Conservation (phyloP, 2,888 invertebrate genomes). For the Nesidiocoris tenuis region DNA sequence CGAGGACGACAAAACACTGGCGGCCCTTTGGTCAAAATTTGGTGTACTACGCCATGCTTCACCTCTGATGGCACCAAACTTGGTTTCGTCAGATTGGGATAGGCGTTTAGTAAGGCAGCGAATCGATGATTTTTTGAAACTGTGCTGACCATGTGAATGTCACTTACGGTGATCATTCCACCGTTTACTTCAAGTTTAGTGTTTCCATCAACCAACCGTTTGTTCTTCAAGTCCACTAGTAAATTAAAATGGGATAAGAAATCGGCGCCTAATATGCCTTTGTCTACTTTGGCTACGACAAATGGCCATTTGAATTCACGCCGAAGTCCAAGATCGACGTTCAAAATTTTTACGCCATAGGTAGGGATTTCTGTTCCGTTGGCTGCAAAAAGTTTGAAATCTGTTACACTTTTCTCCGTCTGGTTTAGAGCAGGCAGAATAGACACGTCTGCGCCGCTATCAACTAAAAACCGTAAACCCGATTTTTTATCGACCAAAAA, state of each 20-base stretch:
- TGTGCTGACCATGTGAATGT: neutral
- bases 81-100: slow-evolving; percentile 18
- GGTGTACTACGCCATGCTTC: slow-evolving; percentile 42
- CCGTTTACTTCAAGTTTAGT: slow-evolving; percentile 21
- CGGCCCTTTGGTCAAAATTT: slow-evolving; percentile 51
- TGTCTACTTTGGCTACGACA: slow-evolving; percentile 10
- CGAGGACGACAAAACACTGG: slow-evolving; percentile 51
- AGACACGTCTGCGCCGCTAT: slow-evolving; percentile 46
- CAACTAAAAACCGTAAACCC: slow-evolving; percentile 34
- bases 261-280: slow-evolving; percentile 49
- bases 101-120: neutral
- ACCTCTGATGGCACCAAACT: neutral
- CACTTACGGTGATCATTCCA: neutral
- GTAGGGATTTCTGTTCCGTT: slow-evolving; percentile 49
- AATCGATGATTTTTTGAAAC: neutral
- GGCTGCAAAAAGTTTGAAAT: slow-evolving; percentile 49
- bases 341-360: slow-evolving; percentile 41
- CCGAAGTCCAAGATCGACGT: slow-evolving; percentile 46
- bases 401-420: neutral
- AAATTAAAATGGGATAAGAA: slow-evolving; percentile 18
- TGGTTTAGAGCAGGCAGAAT: slow-evolving; percentile 21
- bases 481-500: slow-evolving; percentile 14
- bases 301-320: slow-evolving; percentile 44
- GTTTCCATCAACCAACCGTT: neutral
- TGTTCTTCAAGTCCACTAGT: slow-evolving; percentile 20